Base-by-base conservation (phyloP, 2,888 invertebrate genomes). In the Panorpa germanica region DNA sequence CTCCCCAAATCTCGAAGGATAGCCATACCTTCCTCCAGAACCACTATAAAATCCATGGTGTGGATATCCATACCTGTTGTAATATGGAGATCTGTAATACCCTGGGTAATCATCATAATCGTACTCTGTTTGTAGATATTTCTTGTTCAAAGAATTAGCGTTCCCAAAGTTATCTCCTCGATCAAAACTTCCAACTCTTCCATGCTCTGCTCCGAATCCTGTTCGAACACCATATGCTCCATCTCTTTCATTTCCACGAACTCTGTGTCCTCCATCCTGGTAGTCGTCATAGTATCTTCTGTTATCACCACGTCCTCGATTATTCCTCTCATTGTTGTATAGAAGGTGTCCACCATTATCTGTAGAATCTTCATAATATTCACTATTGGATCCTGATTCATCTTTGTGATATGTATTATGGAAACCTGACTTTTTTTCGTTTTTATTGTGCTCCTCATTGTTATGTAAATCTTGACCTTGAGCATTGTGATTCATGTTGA, bases 341-440 rank as follows among this genome's bases (percentile, higher is more conserved):
- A 47, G 43, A 21, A 41, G 45, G 33, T 52, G 47, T 22, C 48
- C 54, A 9, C 54, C 59, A 38, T 57, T 51, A 29, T 61, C 56
- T 24, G 53, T 51, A 23, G 52, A 61, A 42, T 73, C 72, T 41
- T 74, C 74, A 42, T 68, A 74, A 48, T 61, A 74, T 16, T 69
- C 71, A 32, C 69, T 67, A 40, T 70, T 71, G 41, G 66, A 69
- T 1, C 70, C 72, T 8, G 65, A 67, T 44, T 74, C 73, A 39
- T 74, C 72, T 46, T 73, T 74, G 41, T 70, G 68, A 41, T 74
- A 74, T 9, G 65, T 64, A 41, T 72, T 72, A 40, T 64, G 65
- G 44, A 70, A 75, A 11, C 74, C 74, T 38, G 69, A 63, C 33
- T 70, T 69, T 39, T 69, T 70, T 38, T 71, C 71, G 4, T 73